A percentile compares a stretch with the other conserved stretches of the same genome.
Evolutionary conservation across 2,888 invertebrate species (phyloP).

Genomic region (Amphimallon solstitiale): DNA sequence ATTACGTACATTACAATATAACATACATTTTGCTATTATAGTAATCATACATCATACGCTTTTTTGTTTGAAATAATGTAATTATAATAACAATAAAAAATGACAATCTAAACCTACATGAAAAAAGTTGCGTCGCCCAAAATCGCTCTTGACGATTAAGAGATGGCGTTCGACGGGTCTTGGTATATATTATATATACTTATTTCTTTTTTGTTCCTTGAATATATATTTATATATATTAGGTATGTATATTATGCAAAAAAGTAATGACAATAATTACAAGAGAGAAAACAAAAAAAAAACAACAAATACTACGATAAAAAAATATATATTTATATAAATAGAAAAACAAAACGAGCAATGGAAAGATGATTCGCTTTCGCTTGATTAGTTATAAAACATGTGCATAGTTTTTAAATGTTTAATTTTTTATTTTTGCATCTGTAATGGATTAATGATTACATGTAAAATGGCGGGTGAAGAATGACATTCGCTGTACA

Average conservation of each 20-base stretch:
- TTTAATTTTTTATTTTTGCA: no score
- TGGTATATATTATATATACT: no score
- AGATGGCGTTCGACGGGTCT: neutral
- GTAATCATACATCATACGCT: conserved; percentile 60
- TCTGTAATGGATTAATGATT: no score
- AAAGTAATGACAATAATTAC: neutral
- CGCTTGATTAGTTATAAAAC: no score
- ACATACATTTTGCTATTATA: conserved; percentile 59
- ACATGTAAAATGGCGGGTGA: no score
- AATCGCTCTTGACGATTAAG: neutral
- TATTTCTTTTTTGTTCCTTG: no score
- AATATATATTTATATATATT: no score
- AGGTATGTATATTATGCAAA: neutral
- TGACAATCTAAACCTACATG: conserved; percentile 59
- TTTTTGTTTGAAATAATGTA: conserved; percentile 41
- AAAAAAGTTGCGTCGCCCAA: conserved; percentile 38
- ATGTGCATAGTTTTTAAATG: no score
- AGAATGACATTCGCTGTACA: no score
- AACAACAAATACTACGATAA: neutral
- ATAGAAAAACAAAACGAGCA: neutral
- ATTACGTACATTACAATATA: conserved; percentile 63
- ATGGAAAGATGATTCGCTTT: neutral
- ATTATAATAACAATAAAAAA: conserved; percentile 45
- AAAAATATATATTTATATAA: neutral
- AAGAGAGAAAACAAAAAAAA: neutral